These are phyloP conservation scores for Carlito syrichta DNA, from an alignment of 2,113 vertebrate genomes.

Conservation along the genomic window DNA sequence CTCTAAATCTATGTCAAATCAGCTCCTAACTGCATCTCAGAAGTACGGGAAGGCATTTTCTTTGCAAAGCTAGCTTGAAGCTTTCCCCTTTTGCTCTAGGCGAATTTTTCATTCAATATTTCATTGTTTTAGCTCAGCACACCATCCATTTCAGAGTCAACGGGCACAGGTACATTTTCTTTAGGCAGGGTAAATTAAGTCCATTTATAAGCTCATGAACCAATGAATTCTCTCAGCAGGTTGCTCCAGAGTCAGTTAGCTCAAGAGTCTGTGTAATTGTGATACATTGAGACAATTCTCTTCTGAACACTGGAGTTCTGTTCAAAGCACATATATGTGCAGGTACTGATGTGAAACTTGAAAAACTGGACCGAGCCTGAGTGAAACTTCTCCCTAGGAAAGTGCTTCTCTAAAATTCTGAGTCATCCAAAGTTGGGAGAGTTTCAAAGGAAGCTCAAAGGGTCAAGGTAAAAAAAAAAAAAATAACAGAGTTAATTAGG, in stretches of 20 bases:
- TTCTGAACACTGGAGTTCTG: conserved; percentile 45
- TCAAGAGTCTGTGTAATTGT: conserved; percentile 77
- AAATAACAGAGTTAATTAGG: not conserved
- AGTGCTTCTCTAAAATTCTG: conserved; percentile 39
- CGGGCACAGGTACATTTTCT: not conserved
- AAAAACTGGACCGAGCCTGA: conserved; percentile 14
- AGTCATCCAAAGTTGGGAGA: conserved; percentile 67
- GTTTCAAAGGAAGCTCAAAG: conserved; percentile 65
- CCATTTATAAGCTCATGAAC: conserved; percentile 67
- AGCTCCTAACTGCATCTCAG: not conserved
- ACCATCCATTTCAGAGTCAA: not conserved
- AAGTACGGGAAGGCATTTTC: not conserved
- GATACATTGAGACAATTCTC: conserved; percentile 73
- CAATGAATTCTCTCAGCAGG: conserved; percentile 69
- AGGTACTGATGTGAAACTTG: conserved; percentile 31
- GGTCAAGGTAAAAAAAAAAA: not conserved
- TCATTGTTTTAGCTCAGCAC: conserved; percentile 17
- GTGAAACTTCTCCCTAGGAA: conserved; percentile 66
- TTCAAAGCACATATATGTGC: not conserved
- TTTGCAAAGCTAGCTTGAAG: conserved; percentile 13
- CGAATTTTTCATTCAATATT: not conserved
- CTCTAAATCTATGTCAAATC: not conserved
- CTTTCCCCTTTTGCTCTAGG: not conserved
- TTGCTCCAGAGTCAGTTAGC: conserved; percentile 76
- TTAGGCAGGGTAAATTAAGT: conserved; percentile 71